Percentiles rank a stretch among this genome's conserved stretches.
phyloP scores from a whole-genome alignment of 2,113 vertebrate species.

The Colaptes auratus region DNA sequence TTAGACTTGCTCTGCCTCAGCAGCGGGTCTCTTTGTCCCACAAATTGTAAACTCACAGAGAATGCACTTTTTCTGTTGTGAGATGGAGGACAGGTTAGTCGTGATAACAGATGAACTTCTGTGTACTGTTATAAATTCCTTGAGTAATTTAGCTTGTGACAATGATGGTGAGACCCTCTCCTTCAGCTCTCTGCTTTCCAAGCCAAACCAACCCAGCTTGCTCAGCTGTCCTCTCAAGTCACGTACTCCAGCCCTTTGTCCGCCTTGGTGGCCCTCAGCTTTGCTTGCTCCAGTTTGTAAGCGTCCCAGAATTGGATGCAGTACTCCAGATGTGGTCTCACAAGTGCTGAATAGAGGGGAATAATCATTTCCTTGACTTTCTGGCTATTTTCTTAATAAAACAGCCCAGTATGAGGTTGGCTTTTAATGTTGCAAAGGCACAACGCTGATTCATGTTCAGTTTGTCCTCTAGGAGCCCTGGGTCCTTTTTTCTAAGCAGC shows the following conservation, averaged over 20 bases:
- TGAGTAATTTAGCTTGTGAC: background rate
- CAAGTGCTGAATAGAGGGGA: slow-evolving; percentile 51
- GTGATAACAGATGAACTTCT: background rate
- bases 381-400: slow-evolving; percentile 62
- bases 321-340: slow-evolving; percentile 54
- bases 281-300: slow-evolving; percentile 21
- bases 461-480: background rate
- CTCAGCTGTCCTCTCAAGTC: slow-evolving; percentile 1
- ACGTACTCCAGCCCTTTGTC: slow-evolving; percentile 38
- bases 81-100: background rate
- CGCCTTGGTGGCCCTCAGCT: slow-evolving; percentile 47
- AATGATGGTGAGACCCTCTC: background rate
- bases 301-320: slow-evolving; percentile 25
- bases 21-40: slow-evolving; percentile 14
- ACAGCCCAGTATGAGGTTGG: slow-evolving; percentile 47
- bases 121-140: background rate
- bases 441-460: slow-evolving; percentile 13
- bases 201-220: background rate
- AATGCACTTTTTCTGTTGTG: background rate
- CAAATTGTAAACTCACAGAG: background rate
- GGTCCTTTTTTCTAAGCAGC: background rate
- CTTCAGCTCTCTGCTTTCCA: background rate
- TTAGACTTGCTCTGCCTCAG: background rate
- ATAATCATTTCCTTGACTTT: slow-evolving; percentile 56
- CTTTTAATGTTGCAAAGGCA: background rate